phyloP scores from a whole-genome alignment of 1,140 invertebrate species.

The Epicauta chinensis region DNA sequence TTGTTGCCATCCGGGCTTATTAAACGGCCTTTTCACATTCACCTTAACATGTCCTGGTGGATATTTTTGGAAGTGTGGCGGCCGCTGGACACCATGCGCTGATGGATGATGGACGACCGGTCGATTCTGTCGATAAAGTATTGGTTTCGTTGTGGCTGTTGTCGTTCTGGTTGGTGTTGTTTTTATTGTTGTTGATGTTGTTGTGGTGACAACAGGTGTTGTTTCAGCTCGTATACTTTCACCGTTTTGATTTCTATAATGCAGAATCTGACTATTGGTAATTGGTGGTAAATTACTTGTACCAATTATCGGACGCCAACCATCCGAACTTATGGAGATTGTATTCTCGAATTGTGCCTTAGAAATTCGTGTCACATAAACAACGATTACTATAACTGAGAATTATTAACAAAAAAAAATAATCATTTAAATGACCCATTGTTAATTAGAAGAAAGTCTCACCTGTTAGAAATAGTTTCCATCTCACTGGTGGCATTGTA shows the following conservation, averaged over 20 bases:
- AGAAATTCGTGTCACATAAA: not conserved
- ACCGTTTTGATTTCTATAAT: constrained; percentile 17
- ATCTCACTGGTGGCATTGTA: constrained; percentile 15
- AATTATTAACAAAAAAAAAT: too few relatives aligned
- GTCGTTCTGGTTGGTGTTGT: not conserved
- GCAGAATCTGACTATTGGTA: constrained; percentile 1
- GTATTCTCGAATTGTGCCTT: constrained; percentile 19
- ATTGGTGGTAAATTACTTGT: constrained; percentile 4
- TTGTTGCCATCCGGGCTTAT: constrained; percentile 24
- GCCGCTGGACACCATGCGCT: not conserved
- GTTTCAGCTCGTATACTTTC: constrained; percentile 14
- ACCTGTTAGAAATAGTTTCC: constrained; percentile 18
- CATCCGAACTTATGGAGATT: constrained; percentile 32
- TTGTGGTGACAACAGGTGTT: not conserved
- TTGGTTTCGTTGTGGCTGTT: not conserved
- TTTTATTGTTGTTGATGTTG: not conserved
- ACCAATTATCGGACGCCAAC: constrained; percentile 37
- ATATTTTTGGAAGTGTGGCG: constrained; percentile 1
- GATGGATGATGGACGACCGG: not conserved
- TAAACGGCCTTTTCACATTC: constrained; percentile 14
- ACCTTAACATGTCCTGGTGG: not conserved
- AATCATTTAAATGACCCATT: too few relatives aligned
- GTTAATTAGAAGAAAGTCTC: constrained; percentile 1
- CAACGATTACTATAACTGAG: too few relatives aligned
- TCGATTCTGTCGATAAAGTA: not conserved